Conservation (phyloP, 2,113 vertebrate genomes). For the Aspidoscelis tigris region DNA sequence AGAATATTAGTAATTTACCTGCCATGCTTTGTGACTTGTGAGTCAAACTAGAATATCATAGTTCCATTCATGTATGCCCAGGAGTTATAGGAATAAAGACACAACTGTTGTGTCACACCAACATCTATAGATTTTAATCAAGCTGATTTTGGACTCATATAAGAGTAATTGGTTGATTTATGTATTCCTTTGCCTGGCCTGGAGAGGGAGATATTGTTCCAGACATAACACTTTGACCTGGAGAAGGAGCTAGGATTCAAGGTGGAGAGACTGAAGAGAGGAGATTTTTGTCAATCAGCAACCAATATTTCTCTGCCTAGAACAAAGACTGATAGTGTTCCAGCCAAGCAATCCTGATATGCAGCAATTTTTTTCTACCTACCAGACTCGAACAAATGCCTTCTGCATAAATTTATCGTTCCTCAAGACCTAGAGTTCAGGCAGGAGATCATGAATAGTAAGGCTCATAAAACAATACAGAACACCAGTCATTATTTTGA, state of each 20-base stretch:
- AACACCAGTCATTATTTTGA: not conserved
- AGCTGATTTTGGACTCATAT: too few relatives aligned
- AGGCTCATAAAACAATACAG: not conserved
- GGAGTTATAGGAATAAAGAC: too few relatives aligned
- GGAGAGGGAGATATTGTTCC: conserved; percentile 5
- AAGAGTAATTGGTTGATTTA: not conserved
- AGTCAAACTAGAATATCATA: not conserved
- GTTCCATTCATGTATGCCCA: not conserved
- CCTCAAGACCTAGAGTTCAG: not conserved
- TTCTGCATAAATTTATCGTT: not conserved
- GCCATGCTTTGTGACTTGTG: not conserved
- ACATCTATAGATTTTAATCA: too few relatives aligned
- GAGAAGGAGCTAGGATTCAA: not conserved
- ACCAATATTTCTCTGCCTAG: not conserved
- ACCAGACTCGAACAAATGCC: conserved; percentile 1
- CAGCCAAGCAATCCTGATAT: not conserved
- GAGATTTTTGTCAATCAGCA: not conserved
- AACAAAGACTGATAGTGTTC: not conserved
- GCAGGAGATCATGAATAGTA: not conserved
- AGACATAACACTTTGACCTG: not conserved
- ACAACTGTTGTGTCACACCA: too few relatives aligned
- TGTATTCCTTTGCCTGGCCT: not conserved
- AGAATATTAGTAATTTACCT: not conserved
- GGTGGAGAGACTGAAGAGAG: not conserved
- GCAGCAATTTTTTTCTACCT: not conserved